Base-by-base conservation (phyloP, 1,140 invertebrate species). In the Drosophila subpulchrella region DNA sequence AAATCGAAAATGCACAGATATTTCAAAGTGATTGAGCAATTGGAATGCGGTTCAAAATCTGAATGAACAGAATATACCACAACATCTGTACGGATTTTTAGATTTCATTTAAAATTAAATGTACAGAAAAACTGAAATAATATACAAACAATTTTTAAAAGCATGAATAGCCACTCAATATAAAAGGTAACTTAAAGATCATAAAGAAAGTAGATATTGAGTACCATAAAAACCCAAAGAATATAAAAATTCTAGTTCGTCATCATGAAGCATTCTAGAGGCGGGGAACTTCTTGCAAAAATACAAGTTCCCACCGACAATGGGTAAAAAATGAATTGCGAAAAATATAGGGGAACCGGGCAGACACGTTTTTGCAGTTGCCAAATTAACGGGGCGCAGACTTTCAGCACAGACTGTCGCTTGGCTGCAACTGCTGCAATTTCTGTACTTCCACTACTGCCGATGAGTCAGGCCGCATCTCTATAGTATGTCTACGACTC, bases 351-450 rank as follows among this genome's bases (percentile, higher is more conserved):
- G 12, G 41, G 24, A 41, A 5, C 13, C 38, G n/a, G 15, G 38
- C 17, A 71, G 66, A 71, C 67, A 50, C 56, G 72, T 51, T 44
- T 60, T 73, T 62, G 50, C 55, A 68, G 78, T 81, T 86, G 78
- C 75, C 84, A 88, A 89, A 88, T 88, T 89, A 89, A 70, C 51
- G 63, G 46, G 67, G 60, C 56, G 44, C 68, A 77, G 72, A 89
- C 84, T 83, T 80, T 70, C 38, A 41, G 54, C 67, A 62, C 72
- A 74, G 62, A 89, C 83, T 88, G 83, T 88, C 65, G 42, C 55
- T 39, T n/a, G 36, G 71, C 47, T 65, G 78, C 76, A 39, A 32
- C 62, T 50, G 44, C 42, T 70, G 42, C 38, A 50, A 38, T 58
- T 73, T 61, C 41, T 42, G 30, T 41, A 12, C 44, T 65, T 46